A percentile compares a stretch with the other conserved stretches of the same genome.
These are phyloP conservation scores for Limnephilus lunatus DNA, from an alignment of 2,888 invertebrate species.

Conservation along the genomic window DNA sequence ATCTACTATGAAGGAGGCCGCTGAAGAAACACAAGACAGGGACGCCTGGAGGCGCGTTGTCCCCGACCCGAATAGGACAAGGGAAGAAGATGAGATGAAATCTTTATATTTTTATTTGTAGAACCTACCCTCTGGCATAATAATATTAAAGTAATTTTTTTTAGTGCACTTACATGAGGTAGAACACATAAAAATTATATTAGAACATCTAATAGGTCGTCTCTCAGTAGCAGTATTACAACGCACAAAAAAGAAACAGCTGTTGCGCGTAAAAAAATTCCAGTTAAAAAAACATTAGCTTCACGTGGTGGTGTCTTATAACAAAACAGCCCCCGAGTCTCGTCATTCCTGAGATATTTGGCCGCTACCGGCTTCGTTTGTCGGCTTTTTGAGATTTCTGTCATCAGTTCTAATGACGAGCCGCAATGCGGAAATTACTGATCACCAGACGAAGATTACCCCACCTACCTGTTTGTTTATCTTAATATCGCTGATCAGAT, in stretches of 20 bases:
- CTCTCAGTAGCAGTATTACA: not conserved
- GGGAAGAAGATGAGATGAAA: too few relatives aligned
- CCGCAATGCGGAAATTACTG: not conserved
- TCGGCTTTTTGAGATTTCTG: not conserved
- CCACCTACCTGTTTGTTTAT: not conserved
- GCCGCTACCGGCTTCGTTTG: not conserved
- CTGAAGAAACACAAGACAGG: too few relatives aligned
- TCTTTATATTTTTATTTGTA: too few relatives aligned
- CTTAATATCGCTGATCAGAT: not conserved
- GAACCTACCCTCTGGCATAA: too few relatives aligned
- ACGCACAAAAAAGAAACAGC: not conserved
- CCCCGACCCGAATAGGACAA: too few relatives aligned
- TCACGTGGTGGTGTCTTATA: not conserved
- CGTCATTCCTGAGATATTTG: not conserved
- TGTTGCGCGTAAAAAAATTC: not conserved
- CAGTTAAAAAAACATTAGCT: not conserved
- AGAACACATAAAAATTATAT: too few relatives aligned
- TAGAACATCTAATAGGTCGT: not conserved
- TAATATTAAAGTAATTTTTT: too few relatives aligned
- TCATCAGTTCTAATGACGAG: constrained; percentile 2
- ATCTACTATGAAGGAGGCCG: too few relatives aligned
- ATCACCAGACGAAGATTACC: not conserved
- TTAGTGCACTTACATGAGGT: too few relatives aligned
- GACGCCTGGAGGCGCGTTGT: too few relatives aligned
- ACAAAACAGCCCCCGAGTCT: not conserved